phyloP scores from a whole-genome alignment of 1,140 invertebrate genomes.

The Radopholus similis region DNA sequence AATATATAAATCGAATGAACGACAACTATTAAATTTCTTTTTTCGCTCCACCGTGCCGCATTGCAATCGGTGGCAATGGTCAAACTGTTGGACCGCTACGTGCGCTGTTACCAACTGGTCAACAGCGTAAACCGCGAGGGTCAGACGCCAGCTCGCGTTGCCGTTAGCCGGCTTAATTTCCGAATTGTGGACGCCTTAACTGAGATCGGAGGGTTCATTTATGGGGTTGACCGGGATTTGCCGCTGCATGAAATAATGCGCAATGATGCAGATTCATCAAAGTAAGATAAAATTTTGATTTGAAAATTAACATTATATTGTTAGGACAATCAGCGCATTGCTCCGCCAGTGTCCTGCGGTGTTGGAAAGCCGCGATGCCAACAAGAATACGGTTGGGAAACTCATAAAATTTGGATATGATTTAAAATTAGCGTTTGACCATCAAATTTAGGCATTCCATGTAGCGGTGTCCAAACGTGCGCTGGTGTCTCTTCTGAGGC shows the following conservation, averaged over 20 bases:
- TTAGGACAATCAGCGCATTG: too few species aligned
- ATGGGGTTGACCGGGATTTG: constrained; percentile 39
- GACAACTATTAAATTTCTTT: too few species aligned
- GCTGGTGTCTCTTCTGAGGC: constrained; percentile 45
- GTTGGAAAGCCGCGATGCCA: constrained; percentile 45
- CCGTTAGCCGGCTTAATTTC: constrained; percentile 56
- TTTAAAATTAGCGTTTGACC: background rate
- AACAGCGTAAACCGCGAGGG: constrained; percentile 54
- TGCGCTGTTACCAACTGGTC: constrained; percentile 37
- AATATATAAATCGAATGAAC: too few species aligned
- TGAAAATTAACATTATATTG: too few species aligned
- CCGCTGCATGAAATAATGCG: constrained; percentile 51
- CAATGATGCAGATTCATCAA: constrained; percentile 45
- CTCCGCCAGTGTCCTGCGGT: constrained; percentile 50
- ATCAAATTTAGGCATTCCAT: constrained; percentile 29
- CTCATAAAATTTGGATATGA: too few species aligned
- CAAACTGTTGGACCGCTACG: constrained; percentile 48
- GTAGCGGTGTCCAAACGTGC: constrained; percentile 46
- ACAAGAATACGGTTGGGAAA: constrained; percentile 47
- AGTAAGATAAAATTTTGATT: constrained; percentile 34
- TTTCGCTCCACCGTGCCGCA: constrained; percentile 42
- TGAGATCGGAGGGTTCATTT: constrained; percentile 26
- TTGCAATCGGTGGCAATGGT: constrained; percentile 53
- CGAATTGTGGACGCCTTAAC: constrained; percentile 44
- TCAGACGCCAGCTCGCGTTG: constrained; percentile 45